Percentiles rank a stretch among this genome's conserved stretches.
Evolutionary conservation across 2,113 vertebrate genomes (phyloP).

Genomic region (Beaufortia kweichowensis): DNA sequence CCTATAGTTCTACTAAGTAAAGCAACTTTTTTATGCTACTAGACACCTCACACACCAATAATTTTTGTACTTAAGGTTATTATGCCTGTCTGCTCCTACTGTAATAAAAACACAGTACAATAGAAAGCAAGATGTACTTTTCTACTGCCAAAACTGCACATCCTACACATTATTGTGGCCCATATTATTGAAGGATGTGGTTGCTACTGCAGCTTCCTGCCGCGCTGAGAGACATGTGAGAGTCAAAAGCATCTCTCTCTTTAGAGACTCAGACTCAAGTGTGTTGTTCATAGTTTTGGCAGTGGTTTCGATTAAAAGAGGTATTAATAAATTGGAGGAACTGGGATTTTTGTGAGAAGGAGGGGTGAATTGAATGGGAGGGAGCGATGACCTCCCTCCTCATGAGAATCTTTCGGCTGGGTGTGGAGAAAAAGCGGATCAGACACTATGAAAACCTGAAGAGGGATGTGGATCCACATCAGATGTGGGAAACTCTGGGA

Average conservation of each 20-base stretch:
- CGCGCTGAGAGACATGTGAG: not conserved
- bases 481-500: conserved; percentile 63
- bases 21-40: too few relatives aligned
- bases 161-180: conserved; percentile 9
- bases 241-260: conserved; percentile 2
- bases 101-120: not conserved
- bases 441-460: conserved; percentile 53
- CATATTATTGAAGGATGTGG: conserved; percentile 57
- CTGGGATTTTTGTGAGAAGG: not conserved
- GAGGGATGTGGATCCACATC: conserved; percentile 61
- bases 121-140: not conserved
- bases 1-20: too few relatives aligned
- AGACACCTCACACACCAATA: too few relatives aligned
- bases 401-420: conserved; percentile 65
- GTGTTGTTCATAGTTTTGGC: not conserved
- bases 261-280: not conserved
- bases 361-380: not conserved
- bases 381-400: conserved; percentile 67
- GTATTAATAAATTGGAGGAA: not conserved
- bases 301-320: not conserved
- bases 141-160: not conserved
- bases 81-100: not conserved
- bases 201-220: conserved; percentile 57
- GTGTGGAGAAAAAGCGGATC: conserved; percentile 62
- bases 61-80: too few relatives aligned